Evolutionary conservation across 2,113 vertebrate genomes (phyloP).

Genomic region (Phodopus roborovskii): DNA sequence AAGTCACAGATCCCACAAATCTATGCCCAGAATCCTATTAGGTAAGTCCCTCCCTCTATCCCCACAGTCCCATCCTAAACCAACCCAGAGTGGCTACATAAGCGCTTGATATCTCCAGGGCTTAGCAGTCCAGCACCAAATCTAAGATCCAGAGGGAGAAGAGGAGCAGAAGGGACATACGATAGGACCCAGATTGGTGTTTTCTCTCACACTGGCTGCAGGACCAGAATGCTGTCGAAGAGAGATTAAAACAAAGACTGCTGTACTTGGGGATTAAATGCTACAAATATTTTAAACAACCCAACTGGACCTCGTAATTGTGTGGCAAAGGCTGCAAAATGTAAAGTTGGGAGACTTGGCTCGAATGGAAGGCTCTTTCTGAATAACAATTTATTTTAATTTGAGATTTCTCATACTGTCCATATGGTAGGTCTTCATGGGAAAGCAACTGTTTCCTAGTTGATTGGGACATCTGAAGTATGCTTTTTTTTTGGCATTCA

Average conservation of each 20-base stretch:
- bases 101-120: background rate
- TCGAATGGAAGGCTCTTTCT: slow-evolving; percentile 64
- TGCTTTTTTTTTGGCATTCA: slow-evolving; percentile 61
- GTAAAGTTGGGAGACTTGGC: slow-evolving; percentile 72
- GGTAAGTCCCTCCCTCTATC: background rate
- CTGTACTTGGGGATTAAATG: slow-evolving; percentile 31
- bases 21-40: slow-evolving; percentile 71
- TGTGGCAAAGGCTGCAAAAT: slow-evolving; percentile 70
- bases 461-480: slow-evolving; percentile 76
- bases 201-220: slow-evolving; percentile 30
- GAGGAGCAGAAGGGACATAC: background rate
- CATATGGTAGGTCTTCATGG: slow-evolving; percentile 78
- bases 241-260: slow-evolving; percentile 61
- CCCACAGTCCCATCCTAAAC: background rate
- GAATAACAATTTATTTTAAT: slow-evolving; percentile 82
- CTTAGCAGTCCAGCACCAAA: background rate
- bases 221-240: background rate
- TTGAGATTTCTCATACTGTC: slow-evolving; percentile 76
- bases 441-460: slow-evolving; percentile 74
- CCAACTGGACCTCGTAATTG: slow-evolving; percentile 66
- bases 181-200: background rate
- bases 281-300: slow-evolving; percentile 66
- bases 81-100: background rate
- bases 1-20: slow-evolving; percentile 72
- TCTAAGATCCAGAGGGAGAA: slow-evolving; percentile 10